Evolutionary conservation across 2,797 vertebrate genomes (phyloP).

Genomic region (Trichosurus vulpecula): DNA sequence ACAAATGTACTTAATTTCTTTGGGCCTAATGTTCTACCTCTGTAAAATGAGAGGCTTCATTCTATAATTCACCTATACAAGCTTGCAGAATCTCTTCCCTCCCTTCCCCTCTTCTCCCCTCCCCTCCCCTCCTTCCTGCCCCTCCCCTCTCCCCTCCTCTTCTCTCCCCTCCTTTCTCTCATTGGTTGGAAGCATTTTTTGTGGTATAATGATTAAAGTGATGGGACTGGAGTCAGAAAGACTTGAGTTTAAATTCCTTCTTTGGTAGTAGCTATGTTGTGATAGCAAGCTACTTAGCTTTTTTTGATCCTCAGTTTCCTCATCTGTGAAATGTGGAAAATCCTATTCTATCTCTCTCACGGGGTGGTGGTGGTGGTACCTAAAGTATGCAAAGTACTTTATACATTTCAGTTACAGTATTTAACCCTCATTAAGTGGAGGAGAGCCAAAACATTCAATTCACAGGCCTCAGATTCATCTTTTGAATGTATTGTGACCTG

Average conservation of each 20-base stretch:
- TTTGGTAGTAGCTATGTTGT: neutral
- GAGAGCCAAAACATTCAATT: neutral
- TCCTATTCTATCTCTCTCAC: neutral
- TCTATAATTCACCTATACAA: neutral
- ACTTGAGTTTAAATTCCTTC: neutral
- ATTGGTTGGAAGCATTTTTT: neutral
- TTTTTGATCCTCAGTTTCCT: neutral
- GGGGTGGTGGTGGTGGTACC: neutral
- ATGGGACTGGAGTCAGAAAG: neutral
- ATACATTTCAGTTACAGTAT: neutral
- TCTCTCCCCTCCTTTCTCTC: neutral
- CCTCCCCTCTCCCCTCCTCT: too few species aligned
- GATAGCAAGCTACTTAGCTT: neutral
- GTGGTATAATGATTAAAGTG: neutral
- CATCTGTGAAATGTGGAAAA: neutral
- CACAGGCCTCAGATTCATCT: neutral
- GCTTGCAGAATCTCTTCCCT: neutral
- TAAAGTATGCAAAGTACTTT: neutral
- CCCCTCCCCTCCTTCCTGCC: too few species aligned
- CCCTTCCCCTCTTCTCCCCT: neutral
- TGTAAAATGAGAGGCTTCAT: neutral
- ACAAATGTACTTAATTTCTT: too few species aligned
- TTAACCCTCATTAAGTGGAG: neutral
- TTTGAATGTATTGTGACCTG: neutral
- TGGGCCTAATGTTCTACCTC: too few species aligned